These are phyloP conservation scores for Epizoanthus rinbou DNA, from an alignment of 92 coral and sea anemone species.

Conservation along the genomic window DNA sequence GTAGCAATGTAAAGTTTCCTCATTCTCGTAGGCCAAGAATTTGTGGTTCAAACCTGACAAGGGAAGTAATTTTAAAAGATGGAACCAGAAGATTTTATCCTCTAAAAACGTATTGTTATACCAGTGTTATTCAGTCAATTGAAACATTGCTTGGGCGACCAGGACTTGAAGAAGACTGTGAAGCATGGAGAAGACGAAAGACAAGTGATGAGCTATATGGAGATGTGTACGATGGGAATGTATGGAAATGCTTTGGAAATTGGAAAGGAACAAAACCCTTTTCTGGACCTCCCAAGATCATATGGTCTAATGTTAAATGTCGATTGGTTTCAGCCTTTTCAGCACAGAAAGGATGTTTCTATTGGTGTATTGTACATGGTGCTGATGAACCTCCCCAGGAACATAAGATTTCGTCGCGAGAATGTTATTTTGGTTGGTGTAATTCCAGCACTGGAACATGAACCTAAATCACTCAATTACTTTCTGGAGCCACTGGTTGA, in stretches of 20 bases:
- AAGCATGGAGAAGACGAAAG: conserved; percentile 24
- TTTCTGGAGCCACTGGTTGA: no score
- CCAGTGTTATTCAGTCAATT: conserved; percentile 25
- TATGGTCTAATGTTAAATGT: conserved; percentile 57
- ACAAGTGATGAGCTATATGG: conserved; percentile 32
- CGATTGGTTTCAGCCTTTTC: conserved; percentile 45
- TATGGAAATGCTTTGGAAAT: conserved; percentile 51
- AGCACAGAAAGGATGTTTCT: no score
- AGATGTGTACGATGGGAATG: conserved; percentile 60
- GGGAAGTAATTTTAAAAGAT: conserved; percentile 43
- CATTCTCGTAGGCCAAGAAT: conserved; percentile 23
- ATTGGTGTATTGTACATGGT: no score
- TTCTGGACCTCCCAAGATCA: conserved; percentile 37
- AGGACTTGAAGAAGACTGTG: conserved; percentile 53
- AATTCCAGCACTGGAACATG: no score
- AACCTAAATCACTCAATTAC: background rate
- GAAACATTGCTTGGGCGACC: conserved; percentile 36
- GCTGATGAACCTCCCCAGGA: background rate
- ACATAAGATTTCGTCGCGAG: conserved; percentile 37
- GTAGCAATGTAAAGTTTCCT: conserved; percentile 46
- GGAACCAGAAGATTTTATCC: conserved; percentile 47
- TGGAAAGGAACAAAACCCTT: conserved; percentile 40
- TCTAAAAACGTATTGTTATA: conserved; percentile 42
- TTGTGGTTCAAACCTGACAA: conserved; percentile 51
- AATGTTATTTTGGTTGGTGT: conserved; percentile 12